Evolutionary conservation across 2,797 vertebrate genomes (phyloP).

Genomic region (Esox lucius): DNA sequence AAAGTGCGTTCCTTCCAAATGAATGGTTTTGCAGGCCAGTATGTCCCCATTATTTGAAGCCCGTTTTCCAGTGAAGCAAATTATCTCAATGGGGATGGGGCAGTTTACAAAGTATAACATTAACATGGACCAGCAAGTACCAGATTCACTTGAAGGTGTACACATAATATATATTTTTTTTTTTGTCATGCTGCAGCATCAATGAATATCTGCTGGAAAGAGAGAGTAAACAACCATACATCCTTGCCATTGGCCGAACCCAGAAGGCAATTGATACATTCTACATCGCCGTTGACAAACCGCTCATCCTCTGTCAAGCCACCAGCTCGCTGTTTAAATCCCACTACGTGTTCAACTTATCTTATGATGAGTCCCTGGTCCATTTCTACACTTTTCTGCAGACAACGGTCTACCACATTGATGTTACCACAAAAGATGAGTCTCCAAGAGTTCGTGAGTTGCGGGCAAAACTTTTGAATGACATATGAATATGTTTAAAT

Average conservation of each 20-base stretch:
- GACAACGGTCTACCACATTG: conserved; percentile 30
- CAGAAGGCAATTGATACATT: conserved; percentile 23
- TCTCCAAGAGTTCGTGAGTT: conserved; percentile 27
- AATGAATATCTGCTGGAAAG: conserved; percentile 34
- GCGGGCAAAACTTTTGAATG: conserved; percentile 21
- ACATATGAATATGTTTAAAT: conserved; percentile 16
- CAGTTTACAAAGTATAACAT: too few species aligned
- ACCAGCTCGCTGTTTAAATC: conserved; percentile 41
- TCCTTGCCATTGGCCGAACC: conserved; percentile 29
- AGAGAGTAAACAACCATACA: conserved; percentile 35
- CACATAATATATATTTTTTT: conserved; percentile 26
- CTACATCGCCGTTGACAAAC: conserved; percentile 32
- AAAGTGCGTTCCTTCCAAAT: neutral
- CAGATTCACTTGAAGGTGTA: too few species aligned
- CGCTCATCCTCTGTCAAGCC: conserved; percentile 35
- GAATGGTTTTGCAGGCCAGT: neutral
- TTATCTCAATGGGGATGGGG: neutral
- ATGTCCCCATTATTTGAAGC: neutral
- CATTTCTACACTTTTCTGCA: too few species aligned
- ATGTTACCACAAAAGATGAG: conserved; percentile 35
- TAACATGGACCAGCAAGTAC: too few species aligned
- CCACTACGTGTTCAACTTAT: conserved; percentile 41
- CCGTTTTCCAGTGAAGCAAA: neutral
- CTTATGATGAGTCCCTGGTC: conserved; percentile 26
- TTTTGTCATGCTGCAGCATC: conserved; percentile 37